Base-by-base conservation (phyloP, 2,113 vertebrate genomes). In the Pseudorectes ferrugineus region DNA sequence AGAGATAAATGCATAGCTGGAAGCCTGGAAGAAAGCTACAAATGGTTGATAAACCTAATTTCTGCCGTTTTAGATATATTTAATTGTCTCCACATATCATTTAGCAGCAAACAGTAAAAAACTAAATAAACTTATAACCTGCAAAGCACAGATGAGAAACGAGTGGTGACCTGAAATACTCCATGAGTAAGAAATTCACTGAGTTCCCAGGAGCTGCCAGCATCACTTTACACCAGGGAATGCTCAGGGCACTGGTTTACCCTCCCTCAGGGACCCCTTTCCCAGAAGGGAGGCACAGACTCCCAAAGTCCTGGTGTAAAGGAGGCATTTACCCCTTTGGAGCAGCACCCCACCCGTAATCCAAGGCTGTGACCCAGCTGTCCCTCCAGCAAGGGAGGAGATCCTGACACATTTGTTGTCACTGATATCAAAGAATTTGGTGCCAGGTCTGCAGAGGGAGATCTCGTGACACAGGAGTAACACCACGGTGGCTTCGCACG, bases 351-450 rank as follows among this genome's bases (percentile, higher is more conserved):
- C 86, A 95, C 83, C 97, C 78, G 24, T 95, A 98, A 91, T 55
- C 77, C 98, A 96, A 97, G 93, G 96, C 97, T 1, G 23, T 76
- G 63, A 66, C 88, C 24, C 97, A 97, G 90, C 96, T 96, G 46
- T 98, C 97, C 92, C 96, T 9, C 92, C 96, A 2, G 58, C 1
- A 0, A 97, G 95, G 77, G 95, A 94, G 70, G 95, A 95, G 43
- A 95, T 77, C 38, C 62, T 33, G 3, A 84, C 85, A 51, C 97
- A 98, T 48, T 94, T 97, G 65, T 35, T 88, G 83, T 95, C 96
- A 84, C 85, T 15, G 5, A 97, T 87, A 65, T 75, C 90, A 57
- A 96, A 97, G 94, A 98, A 98, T 52, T 97, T 92, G 97, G 85
- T 61, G 61, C 38, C 84, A 62, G 55, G 35, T 63, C 85, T 71